Conservation (phyloP, 2,113 vertebrate genomes). For the Coryphaenoides rupestris region DNA sequence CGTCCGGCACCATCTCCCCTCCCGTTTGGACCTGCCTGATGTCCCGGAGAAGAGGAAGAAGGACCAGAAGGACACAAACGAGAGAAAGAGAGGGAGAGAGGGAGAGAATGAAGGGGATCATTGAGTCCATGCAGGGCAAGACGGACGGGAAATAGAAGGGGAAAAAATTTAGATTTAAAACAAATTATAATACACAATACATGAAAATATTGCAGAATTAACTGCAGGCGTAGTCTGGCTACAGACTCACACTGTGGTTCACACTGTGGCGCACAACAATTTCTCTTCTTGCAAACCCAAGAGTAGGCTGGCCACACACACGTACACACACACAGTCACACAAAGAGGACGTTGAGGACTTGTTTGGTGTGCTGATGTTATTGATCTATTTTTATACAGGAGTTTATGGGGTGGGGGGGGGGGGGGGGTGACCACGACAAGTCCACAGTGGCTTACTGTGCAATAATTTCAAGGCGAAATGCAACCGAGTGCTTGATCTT, state of each 20-base stretch:
- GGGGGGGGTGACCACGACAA: slow-evolving; percentile 74
- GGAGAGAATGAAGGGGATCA: slow-evolving; percentile 19
- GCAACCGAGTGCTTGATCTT: slow-evolving; percentile 73
- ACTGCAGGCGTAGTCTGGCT: slow-evolving; percentile 28
- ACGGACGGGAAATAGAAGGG: slow-evolving; percentile 17
- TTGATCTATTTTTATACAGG: slow-evolving; percentile 84
- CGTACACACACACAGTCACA: too few relatives aligned
- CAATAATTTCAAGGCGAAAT: slow-evolving; percentile 88
- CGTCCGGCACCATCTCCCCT: too few relatives aligned
- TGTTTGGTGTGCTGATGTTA: slow-evolving; percentile 82
- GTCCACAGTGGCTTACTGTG: slow-evolving; percentile 89
- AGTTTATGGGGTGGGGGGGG: slow-evolving; percentile 56
- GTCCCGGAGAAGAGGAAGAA: slow-evolving; percentile 42
- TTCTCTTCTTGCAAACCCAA: slow-evolving; percentile 51
- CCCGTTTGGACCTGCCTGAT: slow-evolving; percentile 54
- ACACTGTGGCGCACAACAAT: slow-evolving; percentile 50
- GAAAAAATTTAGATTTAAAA: slow-evolving; percentile 36
- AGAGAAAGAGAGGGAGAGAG: slow-evolving; percentile 7
- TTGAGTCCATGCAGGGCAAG: slow-evolving; percentile 39
- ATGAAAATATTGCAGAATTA: slow-evolving; percentile 16
- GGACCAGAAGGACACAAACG: slow-evolving; percentile 18
- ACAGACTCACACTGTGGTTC: slow-evolving; percentile 48
- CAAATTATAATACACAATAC: slow-evolving; percentile 17
- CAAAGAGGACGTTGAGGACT: slow-evolving; percentile 61
- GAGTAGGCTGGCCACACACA: slow-evolving; percentile 34